phyloP scores from a whole-genome alignment of 1,140 invertebrate species.

The Pseudachorutes palmiensis region DNA sequence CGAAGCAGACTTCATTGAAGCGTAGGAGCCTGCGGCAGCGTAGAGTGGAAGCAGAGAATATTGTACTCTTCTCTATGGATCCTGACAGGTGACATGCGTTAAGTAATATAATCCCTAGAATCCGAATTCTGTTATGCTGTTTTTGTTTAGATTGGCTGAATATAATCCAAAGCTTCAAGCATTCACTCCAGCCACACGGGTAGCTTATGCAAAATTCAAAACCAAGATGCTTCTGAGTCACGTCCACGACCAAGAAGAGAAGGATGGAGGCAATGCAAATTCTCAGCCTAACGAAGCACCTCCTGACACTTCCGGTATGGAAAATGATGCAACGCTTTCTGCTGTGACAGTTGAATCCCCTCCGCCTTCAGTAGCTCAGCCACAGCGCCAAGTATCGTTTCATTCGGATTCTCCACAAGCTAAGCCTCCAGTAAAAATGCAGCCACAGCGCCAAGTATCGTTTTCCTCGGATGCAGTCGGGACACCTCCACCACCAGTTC shows the following conservation, averaged over 20 bases:
- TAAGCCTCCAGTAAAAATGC: too few species aligned
- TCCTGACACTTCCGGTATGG: background rate
- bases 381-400: too few species aligned
- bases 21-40: constrained; percentile 20
- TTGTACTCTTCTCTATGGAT: constrained; percentile 53
- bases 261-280: background rate
- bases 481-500: too few species aligned
- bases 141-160: constrained; percentile 49
- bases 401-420: too few species aligned
- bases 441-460: too few species aligned
- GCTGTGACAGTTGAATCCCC: background rate
- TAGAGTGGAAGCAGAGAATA: constrained; percentile 49
- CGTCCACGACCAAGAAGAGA: constrained; percentile 11
- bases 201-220: constrained; percentile 80
- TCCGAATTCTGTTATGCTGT: background rate
- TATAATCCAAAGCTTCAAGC: constrained; percentile 69
- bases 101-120: background rate
- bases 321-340: background rate
- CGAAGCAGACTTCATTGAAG: constrained; percentile 40
- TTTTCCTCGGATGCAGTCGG: too few species aligned
- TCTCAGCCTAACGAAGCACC: background rate
- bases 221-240: constrained; percentile 52
- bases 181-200: constrained; percentile 61
- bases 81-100: constrained; percentile 48
- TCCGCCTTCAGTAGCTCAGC: background rate